phyloP scores from a whole-genome alignment of 2,888 invertebrate species.

The Diaphora mendica region DNA sequence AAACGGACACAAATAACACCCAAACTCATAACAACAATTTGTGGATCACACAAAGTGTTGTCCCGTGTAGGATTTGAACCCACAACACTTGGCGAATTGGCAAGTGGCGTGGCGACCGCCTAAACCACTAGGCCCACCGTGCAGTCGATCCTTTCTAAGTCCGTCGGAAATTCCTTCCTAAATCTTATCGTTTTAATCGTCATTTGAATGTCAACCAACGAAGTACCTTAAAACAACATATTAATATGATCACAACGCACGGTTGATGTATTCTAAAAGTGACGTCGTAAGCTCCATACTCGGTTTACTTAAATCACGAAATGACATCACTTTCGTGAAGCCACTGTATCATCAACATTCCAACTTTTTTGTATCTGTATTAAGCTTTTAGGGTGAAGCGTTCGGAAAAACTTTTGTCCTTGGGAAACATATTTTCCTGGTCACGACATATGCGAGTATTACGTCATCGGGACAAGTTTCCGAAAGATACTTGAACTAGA shows the following conservation, averaged over 20 bases:
- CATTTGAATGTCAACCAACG: background rate
- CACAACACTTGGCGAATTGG: too few relatives aligned
- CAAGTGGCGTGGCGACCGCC: too few relatives aligned
- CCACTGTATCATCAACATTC: constrained; percentile 36
- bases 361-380: constrained; percentile 41
- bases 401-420: constrained; percentile 34
- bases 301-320: constrained; percentile 13
- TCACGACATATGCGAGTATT: constrained; percentile 48
- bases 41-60: too few relatives aligned
- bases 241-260: background rate
- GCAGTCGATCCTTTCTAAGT: too few relatives aligned
- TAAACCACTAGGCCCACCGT: too few relatives aligned
- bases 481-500: constrained; percentile 17
- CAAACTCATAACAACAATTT: too few relatives aligned
- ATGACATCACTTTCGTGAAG: constrained; percentile 27
- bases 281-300: constrained; percentile 3
- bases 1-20: too few relatives aligned
- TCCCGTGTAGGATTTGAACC: too few relatives aligned
- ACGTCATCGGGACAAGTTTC: constrained; percentile 36
- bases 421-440: constrained; percentile 42
- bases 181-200: background rate
- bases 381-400: constrained; percentile 29
- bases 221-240: background rate
- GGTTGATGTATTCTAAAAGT: constrained; percentile 4
- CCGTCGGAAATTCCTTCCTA: too few relatives aligned